Percentiles rank a stretch among this genome's conserved stretches.
Evolutionary conservation across 2,113 vertebrate species (phyloP).

Genomic region (Hipposideros armiger): DNA sequence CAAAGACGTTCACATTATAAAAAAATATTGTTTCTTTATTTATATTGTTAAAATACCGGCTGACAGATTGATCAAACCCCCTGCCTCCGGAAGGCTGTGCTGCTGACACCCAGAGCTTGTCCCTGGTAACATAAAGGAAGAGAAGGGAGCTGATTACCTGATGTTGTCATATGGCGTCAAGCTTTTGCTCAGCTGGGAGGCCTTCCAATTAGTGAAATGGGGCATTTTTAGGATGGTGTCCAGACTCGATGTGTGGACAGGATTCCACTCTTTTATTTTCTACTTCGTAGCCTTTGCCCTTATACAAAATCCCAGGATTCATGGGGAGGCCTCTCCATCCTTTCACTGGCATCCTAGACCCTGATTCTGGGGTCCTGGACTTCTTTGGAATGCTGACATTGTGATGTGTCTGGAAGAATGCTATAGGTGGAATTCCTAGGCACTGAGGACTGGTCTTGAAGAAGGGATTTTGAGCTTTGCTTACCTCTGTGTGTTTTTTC

Average conservation of each 20-base stretch:
- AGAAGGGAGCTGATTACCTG: conserved; percentile 26
- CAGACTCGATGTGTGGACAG: background rate
- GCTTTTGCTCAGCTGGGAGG: background rate
- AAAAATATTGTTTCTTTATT: background rate
- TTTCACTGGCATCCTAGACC: conserved; percentile 31
- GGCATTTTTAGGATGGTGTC: background rate
- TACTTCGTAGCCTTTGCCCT: background rate
- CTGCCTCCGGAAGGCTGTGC: background rate
- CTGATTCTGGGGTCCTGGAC: background rate
- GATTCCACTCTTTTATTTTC: background rate
- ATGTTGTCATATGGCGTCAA: background rate
- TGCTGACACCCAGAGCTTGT: background rate
- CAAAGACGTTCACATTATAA: background rate
- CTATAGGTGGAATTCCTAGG: background rate
- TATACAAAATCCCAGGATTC: background rate
- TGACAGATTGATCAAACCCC: background rate
- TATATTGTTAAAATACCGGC: background rate
- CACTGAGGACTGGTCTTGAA: too few relatives aligned
- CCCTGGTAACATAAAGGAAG: background rate
- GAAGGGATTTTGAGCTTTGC: background rate
- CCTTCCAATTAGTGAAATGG: background rate
- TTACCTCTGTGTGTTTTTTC: background rate
- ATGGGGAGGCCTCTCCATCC: background rate
- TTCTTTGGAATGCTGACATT: conserved; percentile 57
- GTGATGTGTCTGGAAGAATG: background rate